phyloP scores from a whole-genome alignment of 2,888 invertebrate species.

The Harpalus rufipes region DNA sequence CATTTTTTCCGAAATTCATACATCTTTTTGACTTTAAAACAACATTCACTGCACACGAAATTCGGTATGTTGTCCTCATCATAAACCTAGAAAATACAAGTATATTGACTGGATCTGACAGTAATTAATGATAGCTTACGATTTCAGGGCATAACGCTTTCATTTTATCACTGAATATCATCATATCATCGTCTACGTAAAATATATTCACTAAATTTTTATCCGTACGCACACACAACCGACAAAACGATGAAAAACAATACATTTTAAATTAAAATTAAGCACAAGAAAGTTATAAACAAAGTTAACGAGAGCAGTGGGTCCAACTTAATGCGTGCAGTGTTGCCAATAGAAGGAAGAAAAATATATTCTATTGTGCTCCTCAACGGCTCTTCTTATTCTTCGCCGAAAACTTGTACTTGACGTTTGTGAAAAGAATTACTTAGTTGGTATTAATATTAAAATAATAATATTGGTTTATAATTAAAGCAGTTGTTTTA shows the following conservation, averaged over 20 bases:
- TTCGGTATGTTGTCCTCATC: constrained; percentile 61
- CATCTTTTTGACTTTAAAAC: constrained; percentile 38
- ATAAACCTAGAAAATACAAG: constrained; percentile 54
- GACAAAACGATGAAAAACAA: constrained; percentile 65
- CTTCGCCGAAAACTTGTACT: no score
- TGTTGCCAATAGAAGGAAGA: constrained; percentile 27
- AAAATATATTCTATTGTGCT: neutral
- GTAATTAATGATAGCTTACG: constrained; percentile 65
- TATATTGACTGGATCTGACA: constrained; percentile 62
- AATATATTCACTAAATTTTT: constrained; percentile 63
- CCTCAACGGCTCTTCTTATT: no score
- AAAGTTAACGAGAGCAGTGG: constrained; percentile 59
- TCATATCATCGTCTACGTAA: constrained; percentile 50
- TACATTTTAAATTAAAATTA: constrained; percentile 67
- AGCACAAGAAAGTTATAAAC: constrained; percentile 64
- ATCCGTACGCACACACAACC: constrained; percentile 60
- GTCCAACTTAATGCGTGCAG: constrained; percentile 52
- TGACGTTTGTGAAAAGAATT: no score
- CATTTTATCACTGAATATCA: constrained; percentile 50
- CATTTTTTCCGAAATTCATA: constrained; percentile 55
- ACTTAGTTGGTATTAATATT: no score
- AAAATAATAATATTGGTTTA: no score
- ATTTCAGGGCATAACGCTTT: constrained; percentile 54
- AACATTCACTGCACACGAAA: constrained; percentile 53
- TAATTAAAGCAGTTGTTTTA: no score